A percentile compares a stretch with the other conserved stretches of the same genome.
phyloP scores from a whole-genome alignment of 2,888 invertebrate species.

The Sympetrum striolatum region DNA sequence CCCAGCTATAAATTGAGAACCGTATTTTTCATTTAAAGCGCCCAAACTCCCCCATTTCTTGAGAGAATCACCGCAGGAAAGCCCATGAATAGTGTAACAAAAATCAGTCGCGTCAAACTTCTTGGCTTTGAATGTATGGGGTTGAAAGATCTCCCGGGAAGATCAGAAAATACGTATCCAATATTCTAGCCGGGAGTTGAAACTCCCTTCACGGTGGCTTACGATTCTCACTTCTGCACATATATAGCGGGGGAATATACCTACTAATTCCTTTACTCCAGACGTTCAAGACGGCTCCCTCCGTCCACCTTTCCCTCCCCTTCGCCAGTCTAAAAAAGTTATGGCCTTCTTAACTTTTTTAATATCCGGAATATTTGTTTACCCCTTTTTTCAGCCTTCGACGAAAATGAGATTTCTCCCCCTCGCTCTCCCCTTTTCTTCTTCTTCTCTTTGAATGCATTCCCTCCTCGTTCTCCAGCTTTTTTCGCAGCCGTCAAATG shows the following conservation, averaged over 20 bases:
- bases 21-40: background rate
- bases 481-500: no score
- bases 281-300: background rate
- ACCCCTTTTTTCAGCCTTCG: constrained; percentile 19
- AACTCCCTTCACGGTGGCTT: background rate
- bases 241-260: background rate
- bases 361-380: constrained; percentile 44
- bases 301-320: background rate
- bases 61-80: background rate
- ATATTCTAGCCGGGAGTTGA: background rate
- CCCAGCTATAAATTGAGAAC: background rate
- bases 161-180: background rate
- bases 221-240: background rate
- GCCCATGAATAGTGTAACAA: background rate
- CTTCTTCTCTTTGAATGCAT: background rate
- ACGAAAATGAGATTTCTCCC: constrained; percentile 34
- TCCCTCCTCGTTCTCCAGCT: no score
- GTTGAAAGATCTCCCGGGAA: background rate
- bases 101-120: background rate
- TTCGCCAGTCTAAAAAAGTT: background rate
- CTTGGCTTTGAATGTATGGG: background rate
- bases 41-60: background rate
- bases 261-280: background rate
- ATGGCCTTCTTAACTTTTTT: constrained; percentile 39
- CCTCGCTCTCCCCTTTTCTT: background rate